These are phyloP conservation scores for Trinorchestia longiramus DNA, from an alignment of 1,140 invertebrate species.

Conservation along the genomic window DNA sequence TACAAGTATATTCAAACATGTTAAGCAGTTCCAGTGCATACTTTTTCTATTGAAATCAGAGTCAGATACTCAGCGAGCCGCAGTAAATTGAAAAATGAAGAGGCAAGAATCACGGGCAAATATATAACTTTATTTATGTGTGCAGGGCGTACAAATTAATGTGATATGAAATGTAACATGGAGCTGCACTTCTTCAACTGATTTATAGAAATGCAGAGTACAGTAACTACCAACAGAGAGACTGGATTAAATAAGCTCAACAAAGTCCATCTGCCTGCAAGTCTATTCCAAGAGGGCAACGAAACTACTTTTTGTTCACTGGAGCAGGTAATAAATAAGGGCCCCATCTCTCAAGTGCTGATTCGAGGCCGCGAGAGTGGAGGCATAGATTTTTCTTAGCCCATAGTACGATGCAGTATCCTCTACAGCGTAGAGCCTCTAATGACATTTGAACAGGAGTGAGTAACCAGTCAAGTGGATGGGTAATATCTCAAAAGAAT, in stretches of 20 bases:
- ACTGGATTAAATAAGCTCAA: neutral
- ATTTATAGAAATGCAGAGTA: neutral
- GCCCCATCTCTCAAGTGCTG: no score
- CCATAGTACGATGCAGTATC: no score
- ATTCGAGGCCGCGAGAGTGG: no score
- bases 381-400: no score
- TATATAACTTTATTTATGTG: neutral
- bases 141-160: neutral
- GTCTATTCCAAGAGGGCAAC: neutral
- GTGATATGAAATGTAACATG: neutral
- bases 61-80: no score
- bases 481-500: neutral
- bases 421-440: no score
- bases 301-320: neutral
- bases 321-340: no score
- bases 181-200: neutral
- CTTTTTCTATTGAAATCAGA: neutral
- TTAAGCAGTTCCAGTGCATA: neutral
- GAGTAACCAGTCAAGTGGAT: neutral
- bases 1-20: neutral
- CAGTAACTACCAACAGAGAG: neutral
- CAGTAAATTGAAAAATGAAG: neutral
- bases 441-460: no score
- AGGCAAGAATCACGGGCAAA: no score
- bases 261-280: neutral